Evolutionary conservation across 2,797 vertebrate genomes (phyloP).

Genomic region (Esox masquinongy): DNA sequence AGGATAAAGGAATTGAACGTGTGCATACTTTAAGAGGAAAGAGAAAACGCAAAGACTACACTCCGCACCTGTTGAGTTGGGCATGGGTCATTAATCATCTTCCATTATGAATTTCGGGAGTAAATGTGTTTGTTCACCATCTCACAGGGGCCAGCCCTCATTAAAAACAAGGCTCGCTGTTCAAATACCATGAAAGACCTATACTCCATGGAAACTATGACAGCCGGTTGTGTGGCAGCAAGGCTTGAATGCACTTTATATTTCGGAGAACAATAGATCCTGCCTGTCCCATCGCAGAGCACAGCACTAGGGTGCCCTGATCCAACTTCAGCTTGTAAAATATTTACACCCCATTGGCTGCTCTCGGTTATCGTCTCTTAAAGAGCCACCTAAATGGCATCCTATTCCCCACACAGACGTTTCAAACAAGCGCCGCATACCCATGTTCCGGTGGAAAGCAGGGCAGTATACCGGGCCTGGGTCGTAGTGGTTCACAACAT

Average conservation of each 20-base stretch:
- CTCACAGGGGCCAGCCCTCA: background rate
- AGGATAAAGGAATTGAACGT: background rate
- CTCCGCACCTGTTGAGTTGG: background rate
- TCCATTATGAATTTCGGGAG: background rate
- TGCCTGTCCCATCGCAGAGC: background rate
- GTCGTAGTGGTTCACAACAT: background rate
- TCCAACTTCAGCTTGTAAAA: slow-evolving; percentile 31
- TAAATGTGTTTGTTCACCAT: background rate
- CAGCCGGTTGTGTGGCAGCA: background rate
- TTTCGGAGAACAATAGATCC: slow-evolving; percentile 14
- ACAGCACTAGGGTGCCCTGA: slow-evolving; percentile 15
- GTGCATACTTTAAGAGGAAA: background rate
- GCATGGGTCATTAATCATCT: background rate
- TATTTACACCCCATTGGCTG: slow-evolving; percentile 32
- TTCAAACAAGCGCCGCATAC: background rate
- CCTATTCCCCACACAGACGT: background rate
- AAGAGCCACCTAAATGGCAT: background rate
- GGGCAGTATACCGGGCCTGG: background rate
- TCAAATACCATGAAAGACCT: slow-evolving; percentile 18
- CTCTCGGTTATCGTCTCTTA: slow-evolving; percentile 1
- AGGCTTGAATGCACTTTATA: slow-evolving; percentile 14
- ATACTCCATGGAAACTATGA: background rate
- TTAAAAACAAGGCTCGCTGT: slow-evolving; percentile 4
- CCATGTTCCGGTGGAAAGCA: background rate
- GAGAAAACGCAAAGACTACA: background rate